Evolutionary conservation across 2,888 invertebrate genomes (phyloP), one percentile per base, ranked within the genome.

Genomic region (Drosophila eohydei): DNA sequence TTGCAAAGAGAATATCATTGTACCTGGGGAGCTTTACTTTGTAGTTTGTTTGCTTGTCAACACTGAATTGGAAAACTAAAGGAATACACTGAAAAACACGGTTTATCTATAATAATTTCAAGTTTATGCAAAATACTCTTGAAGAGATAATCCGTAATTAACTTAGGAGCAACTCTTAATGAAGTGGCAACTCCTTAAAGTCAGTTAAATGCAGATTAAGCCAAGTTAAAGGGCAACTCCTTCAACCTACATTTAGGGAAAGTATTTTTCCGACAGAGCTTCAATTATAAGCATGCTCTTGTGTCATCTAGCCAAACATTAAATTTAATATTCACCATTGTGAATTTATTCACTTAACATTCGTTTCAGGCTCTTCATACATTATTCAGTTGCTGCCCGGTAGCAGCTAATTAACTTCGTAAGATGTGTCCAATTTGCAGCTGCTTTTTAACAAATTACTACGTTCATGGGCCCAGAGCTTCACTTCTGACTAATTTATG

Each of bases 401-500:
- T 60, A 56, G 78, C 73, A 48, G 67, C 80, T 78, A 72, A 78
- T 78, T 78, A 78, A 72, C 57, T 28, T 78, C 61, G 72, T 52
- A 77, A 63, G 71, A 63, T 76, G 77, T 76, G 80, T 66, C 80
- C 80, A 80, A 80, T 80, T 77, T 63, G 60, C 77, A 80, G 71
- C 65, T 60, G 76, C 71, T 73, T 71, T 73, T 76, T 46, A 67
- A 57, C 73, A 82, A 76, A 71, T 76, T 69, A 71, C 82, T 61
- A 50, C 70, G 68, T 80, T 65, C 54, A 63, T 61, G 55, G 63
- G 50, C 63, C 60, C 54, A 50, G 34, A 62, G 68, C 62, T 71
- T 41, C 67, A 61, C 65, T 50, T 32, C 51, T 41, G 61, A 68
- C 80, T 89, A 87, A 87, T 89, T 89, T 74, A 84, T 71, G 64